A percentile compares a stretch with the other conserved stretches of the same genome.
phyloP scores from a whole-genome alignment of 1,140 invertebrate species.

The Lanistes nyassanus region DNA sequence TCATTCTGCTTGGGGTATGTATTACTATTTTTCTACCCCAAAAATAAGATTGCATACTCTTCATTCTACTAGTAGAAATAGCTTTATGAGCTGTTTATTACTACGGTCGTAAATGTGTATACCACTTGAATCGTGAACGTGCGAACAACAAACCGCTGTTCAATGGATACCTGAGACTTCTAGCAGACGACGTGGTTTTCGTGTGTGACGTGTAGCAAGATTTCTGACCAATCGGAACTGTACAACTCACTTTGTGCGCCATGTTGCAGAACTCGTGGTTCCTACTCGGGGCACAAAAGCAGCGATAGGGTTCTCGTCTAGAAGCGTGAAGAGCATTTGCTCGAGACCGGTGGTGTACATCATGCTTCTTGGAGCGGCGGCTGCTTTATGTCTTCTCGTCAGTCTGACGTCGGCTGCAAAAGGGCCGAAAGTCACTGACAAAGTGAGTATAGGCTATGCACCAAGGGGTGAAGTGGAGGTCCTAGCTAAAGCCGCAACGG shows the following conservation, averaged over 20 bases:
- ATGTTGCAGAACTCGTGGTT: conserved; percentile 3
- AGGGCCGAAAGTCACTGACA: conserved; percentile 82
- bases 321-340: conserved; percentile 1
- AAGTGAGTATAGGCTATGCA: conserved; percentile 73
- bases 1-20: background rate
- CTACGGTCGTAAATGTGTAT: background rate
- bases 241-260: conserved; percentile 24
- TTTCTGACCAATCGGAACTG: conserved; percentile 27
- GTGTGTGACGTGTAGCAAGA: background rate
- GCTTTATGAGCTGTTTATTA: background rate
- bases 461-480: too few species aligned
- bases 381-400: conserved; percentile 28
- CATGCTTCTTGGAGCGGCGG: conserved; percentile 13
- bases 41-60: background rate
- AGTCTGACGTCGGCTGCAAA: conserved; percentile 50
- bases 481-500: too few species aligned
- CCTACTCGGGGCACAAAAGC: background rate
- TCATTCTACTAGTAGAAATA: background rate
- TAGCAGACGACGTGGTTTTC: background rate
- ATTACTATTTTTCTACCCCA: too few species aligned
- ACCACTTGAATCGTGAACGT: background rate
- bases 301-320: background rate
- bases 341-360: conserved; percentile 26
- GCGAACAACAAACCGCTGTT: background rate
- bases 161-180: background rate